Evolutionary conservation across 2,113 vertebrate genomes (phyloP).

Genomic region (Hipposideros armiger): DNA sequence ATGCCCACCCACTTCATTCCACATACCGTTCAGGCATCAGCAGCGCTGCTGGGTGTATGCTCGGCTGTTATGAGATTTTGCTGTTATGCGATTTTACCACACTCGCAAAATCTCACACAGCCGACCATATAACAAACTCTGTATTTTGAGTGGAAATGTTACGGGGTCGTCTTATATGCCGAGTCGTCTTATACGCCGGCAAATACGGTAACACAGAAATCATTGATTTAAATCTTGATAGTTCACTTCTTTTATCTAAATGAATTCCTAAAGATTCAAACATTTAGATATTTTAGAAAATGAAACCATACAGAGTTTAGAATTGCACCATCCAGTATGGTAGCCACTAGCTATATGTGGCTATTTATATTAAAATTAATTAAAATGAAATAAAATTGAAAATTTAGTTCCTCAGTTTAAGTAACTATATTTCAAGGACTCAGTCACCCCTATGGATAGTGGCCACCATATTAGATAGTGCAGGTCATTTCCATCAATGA

Average conservation of each 20-base stretch:
- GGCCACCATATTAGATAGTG: background rate
- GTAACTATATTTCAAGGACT: background rate
- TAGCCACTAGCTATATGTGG: background rate
- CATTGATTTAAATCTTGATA: background rate
- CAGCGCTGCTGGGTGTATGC: too few relatives aligned
- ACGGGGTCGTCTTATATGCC: too few relatives aligned
- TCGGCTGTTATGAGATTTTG: too few relatives aligned
- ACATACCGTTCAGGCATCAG: too few relatives aligned
- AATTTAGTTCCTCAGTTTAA: background rate
- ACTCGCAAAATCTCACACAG: too few relatives aligned
- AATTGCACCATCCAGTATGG: background rate
- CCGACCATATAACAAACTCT: too few relatives aligned
- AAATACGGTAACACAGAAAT: background rate
- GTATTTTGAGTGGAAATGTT: too few relatives aligned
- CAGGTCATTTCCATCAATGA: background rate
- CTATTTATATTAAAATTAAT: background rate
- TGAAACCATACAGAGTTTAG: background rate
- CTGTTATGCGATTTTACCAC: too few relatives aligned
- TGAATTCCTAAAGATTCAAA: background rate
- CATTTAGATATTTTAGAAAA: constrained; percentile 3
- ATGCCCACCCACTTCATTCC: too few relatives aligned
- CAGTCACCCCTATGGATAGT: background rate
- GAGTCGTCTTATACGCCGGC: too few relatives aligned
- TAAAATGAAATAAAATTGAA: background rate
- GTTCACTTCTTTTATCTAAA: background rate